Evolutionary conservation across 2,797 vertebrate species (phyloP).

Genomic region (Philypnodon macrostomus): DNA sequence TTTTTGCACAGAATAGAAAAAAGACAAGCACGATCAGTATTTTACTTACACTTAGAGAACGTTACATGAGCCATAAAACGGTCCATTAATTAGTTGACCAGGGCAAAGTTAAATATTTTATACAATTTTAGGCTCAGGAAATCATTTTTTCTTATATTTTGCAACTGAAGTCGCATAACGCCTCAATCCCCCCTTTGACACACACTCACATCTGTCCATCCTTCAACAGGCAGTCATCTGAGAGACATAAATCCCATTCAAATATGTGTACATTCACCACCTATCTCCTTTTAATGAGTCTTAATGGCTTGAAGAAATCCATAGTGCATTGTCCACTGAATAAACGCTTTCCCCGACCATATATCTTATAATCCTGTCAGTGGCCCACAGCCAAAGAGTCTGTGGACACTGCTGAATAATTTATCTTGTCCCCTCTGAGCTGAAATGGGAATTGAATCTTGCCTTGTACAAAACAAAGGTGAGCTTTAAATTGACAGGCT

Average conservation of each 20-base stretch:
- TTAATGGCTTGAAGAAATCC: conserved; percentile 49
- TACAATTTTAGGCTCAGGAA: too few species aligned
- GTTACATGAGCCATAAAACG: too few species aligned
- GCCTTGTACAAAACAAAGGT: conserved; percentile 54
- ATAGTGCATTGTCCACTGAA: conserved; percentile 49
- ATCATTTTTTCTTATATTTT: too few species aligned
- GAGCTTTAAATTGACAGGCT: conserved; percentile 41
- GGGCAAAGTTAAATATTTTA: too few species aligned
- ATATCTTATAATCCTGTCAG: conserved; percentile 58
- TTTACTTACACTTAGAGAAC: too few species aligned
- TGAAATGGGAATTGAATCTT: conserved; percentile 36
- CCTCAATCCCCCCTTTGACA: background rate
- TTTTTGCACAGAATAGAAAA: too few species aligned
- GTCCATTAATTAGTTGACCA: too few species aligned
- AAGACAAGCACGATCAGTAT: too few species aligned
- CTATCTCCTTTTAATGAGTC: conserved; percentile 43
- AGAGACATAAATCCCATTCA: conserved; percentile 13
- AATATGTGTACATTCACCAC: conserved; percentile 23
- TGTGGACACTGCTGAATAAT: conserved; percentile 57
- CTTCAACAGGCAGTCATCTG: conserved; percentile 5
- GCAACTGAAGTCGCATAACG: too few species aligned
- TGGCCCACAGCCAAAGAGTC: conserved; percentile 47
- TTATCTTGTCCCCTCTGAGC: conserved; percentile 36
- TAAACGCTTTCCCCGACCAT: conserved; percentile 42
- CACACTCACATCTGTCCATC: conserved; percentile 2